A percentile compares a stretch with the other conserved stretches of the same genome.
Evolutionary conservation across 2,113 vertebrate genomes (phyloP).

Genomic region (Donacobius atricapilla): DNA sequence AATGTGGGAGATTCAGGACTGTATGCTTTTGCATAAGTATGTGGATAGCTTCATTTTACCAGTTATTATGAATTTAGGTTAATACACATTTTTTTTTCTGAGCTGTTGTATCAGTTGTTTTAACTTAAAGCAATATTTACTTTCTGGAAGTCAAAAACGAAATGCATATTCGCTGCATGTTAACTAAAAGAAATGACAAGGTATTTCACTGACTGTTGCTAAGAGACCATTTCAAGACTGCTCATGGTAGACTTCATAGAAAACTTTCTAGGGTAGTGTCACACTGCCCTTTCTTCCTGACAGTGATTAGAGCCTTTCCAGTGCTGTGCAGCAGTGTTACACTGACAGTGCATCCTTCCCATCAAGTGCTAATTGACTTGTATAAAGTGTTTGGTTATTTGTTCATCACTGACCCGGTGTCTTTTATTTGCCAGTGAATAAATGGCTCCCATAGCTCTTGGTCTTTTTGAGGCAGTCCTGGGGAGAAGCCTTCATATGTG

Average conservation of each 20-base stretch:
- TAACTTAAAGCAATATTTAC: neutral
- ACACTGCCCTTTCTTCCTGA: neutral
- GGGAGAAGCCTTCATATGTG: neutral
- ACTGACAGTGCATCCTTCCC: neutral
- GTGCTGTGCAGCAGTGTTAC: neutral
- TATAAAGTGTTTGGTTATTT: neutral
- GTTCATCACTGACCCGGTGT: neutral
- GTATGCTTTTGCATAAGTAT: neutral
- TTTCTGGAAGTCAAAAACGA: neutral
- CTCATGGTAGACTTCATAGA: neutral
- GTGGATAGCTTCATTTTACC: neutral
- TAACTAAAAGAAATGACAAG: slow-evolving; percentile 11
- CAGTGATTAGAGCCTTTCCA: neutral
- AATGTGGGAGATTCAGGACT: neutral
- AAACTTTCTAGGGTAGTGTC: slow-evolving; percentile 36
- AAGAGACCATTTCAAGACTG: slow-evolving; percentile 47
- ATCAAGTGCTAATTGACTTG: neutral
- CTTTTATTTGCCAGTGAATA: neutral
- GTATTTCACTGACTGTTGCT: slow-evolving; percentile 54
- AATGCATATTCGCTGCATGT: neutral
- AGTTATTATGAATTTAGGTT: neutral
- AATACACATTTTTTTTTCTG: neutral
- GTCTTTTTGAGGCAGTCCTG: neutral
- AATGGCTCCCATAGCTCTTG: neutral
- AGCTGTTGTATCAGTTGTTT: neutral